Conservation (phyloP, 2,113 vertebrate species). For the Fregetta grallaria region DNA sequence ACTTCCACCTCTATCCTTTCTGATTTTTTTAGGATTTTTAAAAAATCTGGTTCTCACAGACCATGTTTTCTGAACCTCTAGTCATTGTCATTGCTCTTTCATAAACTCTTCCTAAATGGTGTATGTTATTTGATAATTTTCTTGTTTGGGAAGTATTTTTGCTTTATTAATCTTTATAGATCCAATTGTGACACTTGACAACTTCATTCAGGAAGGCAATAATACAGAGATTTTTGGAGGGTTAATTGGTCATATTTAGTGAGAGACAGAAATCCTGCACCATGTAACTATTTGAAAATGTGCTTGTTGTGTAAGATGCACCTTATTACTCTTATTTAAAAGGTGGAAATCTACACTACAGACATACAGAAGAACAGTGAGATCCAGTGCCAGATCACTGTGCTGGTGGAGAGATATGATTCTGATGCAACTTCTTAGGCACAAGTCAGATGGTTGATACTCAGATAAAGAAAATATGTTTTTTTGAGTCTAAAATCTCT, state of each 20-base stretch:
- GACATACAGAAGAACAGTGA: background rate
- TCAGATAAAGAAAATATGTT: background rate
- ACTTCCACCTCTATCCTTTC: background rate
- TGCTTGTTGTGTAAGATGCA: background rate
- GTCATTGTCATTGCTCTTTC: background rate
- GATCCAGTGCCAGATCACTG: background rate
- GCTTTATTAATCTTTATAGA: background rate
- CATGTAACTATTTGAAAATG: background rate
- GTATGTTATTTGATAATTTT: background rate
- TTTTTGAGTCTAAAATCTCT: background rate
- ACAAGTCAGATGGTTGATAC: background rate
- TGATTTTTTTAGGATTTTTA: background rate
- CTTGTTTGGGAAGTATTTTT: background rate
- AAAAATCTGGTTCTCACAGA: background rate
- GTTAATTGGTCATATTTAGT: background rate
- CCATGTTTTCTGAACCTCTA: background rate
- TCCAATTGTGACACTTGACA: background rate
- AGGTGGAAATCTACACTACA: background rate
- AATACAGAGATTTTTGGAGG: background rate
- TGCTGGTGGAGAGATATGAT: background rate
- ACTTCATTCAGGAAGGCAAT: background rate
- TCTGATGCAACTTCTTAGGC: background rate
- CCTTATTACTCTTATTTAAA: background rate
- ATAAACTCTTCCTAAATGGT: background rate
- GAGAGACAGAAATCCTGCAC: background rate